Conservation (phyloP, 1,140 invertebrate species). For the Atta colombica region DNA sequence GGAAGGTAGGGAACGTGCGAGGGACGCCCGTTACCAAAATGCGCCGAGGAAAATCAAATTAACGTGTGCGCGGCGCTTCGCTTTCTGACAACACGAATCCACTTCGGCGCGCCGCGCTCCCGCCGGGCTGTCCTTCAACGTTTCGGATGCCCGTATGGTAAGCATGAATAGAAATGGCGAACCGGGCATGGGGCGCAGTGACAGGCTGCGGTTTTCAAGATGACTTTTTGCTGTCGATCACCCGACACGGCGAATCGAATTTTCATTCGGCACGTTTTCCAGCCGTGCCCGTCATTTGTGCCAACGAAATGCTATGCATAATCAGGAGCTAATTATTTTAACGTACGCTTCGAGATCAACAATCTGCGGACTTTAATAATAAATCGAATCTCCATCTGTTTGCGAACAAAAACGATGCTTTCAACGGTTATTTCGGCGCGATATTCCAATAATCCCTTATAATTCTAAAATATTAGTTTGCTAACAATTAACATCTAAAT, state of each 20-base stretch:
- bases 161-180: slow-evolving; percentile 38
- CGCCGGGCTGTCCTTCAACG: slow-evolving; percentile 49
- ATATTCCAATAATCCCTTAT: not conserved
- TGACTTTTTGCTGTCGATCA: slow-evolving; percentile 52
- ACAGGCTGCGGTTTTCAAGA: slow-evolving; percentile 53
- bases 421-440: not conserved
- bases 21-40: slow-evolving; percentile 72
- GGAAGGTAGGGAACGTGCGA: slow-evolving; percentile 56
- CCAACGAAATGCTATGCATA: slow-evolving; percentile 6
- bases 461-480: not conserved
- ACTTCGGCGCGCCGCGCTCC: slow-evolving; percentile 28
- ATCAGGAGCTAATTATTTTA: not conserved
- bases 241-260: slow-evolving; percentile 21
- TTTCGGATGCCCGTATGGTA: slow-evolving; percentile 13
- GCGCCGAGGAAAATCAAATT: slow-evolving; percentile 83
- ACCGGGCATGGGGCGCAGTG: slow-evolving; percentile 29
- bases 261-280: slow-evolving; percentile 21
- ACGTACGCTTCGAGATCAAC: not conserved
- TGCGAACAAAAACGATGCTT: not conserved
- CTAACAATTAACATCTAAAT: not conserved
- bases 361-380: not conserved
- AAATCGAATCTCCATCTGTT: not conserved
- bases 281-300: not conserved
- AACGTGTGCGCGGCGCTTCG: slow-evolving; percentile 73
- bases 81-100: slow-evolving; percentile 52